phyloP scores from a whole-genome alignment of 1,140 invertebrate species.

The Drosophila rhopaloa region DNA sequence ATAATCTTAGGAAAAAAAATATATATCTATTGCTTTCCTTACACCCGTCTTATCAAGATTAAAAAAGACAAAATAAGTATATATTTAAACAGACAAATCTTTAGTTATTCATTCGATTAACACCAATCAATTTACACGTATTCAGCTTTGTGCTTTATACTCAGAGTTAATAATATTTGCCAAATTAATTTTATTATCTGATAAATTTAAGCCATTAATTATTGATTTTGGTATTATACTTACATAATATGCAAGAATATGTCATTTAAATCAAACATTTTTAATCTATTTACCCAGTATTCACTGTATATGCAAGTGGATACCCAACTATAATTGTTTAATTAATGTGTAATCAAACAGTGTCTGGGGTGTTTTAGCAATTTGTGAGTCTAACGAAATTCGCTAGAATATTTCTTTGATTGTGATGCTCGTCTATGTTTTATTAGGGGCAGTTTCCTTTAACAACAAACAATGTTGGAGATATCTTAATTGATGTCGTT shows the following conservation, averaged over 20 bases:
- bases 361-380: conserved; percentile 18
- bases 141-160: too few relatives aligned
- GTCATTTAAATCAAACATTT: background rate
- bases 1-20: too few relatives aligned
- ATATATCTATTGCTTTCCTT: background rate
- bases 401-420: conserved; percentile 14
- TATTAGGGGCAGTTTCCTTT: conserved; percentile 14
- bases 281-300: too few relatives aligned
- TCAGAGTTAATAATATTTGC: too few relatives aligned
- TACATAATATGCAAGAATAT: too few relatives aligned
- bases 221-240: too few relatives aligned
- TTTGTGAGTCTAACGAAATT: conserved; percentile 26
- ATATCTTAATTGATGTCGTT: conserved; percentile 11
- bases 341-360: conserved; percentile 25
- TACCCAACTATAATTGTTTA: conserved; percentile 12
- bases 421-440: conserved; percentile 4
- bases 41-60: background rate
- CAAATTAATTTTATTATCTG: too few relatives aligned
- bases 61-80: background rate
- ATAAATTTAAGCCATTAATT: too few relatives aligned
- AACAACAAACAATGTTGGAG: background rate
- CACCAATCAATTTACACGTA: background rate
- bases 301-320: conserved; percentile 18
- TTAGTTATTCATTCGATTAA: background rate
- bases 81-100: background rate